Conservation (phyloP, 2,113 vertebrate genomes). For the Polyodon spathula region DNA sequence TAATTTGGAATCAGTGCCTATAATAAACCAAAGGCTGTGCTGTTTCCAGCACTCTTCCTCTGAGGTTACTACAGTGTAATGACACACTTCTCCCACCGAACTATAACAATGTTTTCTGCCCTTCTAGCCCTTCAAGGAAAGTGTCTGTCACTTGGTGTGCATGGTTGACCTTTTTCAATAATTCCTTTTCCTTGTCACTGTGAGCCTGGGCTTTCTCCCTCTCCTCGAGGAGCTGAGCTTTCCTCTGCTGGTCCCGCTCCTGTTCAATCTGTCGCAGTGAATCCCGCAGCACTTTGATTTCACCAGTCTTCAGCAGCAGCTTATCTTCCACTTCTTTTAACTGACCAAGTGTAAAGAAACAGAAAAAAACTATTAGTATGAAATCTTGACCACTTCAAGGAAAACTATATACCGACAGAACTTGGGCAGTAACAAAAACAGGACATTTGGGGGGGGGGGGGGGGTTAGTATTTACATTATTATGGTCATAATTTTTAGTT, state of each 20-base stretch:
- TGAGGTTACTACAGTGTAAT: too few relatives aligned
- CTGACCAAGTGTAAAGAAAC: constrained; percentile 39
- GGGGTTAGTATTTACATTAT: too few relatives aligned
- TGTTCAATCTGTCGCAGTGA: constrained; percentile 67
- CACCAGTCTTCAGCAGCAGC: constrained; percentile 79
- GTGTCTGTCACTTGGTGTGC: neutral
- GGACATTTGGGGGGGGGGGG: too few relatives aligned
- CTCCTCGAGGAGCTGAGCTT: constrained; percentile 58
- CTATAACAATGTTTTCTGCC: too few relatives aligned
- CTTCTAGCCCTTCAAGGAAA: fast-evolving
- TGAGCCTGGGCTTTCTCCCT: constrained; percentile 58
- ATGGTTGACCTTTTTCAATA: constrained; percentile 70
- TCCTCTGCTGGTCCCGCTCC: constrained; percentile 70
- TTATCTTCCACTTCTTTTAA: constrained; percentile 77
- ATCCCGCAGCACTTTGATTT: constrained; percentile 85
- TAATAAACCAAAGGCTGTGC: too few relatives aligned
- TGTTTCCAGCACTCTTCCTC: too few relatives aligned
- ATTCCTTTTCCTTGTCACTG: constrained; percentile 76
- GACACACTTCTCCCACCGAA: too few relatives aligned
- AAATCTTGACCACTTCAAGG: neutral
- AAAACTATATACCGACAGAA: too few relatives aligned
- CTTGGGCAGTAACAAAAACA: too few relatives aligned
- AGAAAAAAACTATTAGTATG: neutral
- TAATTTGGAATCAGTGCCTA: too few relatives aligned
- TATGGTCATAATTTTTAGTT: neutral